Percentiles rank a stretch among this genome's conserved stretches.
Evolutionary conservation across 1,140 invertebrate species (phyloP).

Genomic region (Hycleus phaleratus): DNA sequence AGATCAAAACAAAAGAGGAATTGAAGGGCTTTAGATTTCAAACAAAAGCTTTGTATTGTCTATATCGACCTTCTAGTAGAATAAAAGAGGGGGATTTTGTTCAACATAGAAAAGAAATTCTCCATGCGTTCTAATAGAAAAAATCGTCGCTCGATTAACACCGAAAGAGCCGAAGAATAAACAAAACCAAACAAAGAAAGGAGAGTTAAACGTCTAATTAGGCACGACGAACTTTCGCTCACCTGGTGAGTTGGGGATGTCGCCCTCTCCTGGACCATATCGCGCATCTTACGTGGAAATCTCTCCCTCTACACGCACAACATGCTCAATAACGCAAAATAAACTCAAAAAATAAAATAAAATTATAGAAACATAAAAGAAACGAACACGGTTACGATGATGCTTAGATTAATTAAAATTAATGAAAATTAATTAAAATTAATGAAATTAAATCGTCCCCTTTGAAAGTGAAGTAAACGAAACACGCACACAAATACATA

Average conservation of each 20-base stretch:
- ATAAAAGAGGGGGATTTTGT: too few relatives aligned
- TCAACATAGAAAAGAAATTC: too few relatives aligned
- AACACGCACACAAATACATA: too few relatives aligned
- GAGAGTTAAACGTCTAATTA: conserved; percentile 14
- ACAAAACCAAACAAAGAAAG: conserved; percentile 10
- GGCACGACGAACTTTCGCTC: conserved; percentile 32
- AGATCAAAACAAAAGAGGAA: too few relatives aligned
- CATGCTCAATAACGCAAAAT: conserved; percentile 35
- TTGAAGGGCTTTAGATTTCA: too few relatives aligned
- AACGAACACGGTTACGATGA: too few relatives aligned
- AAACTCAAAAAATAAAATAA: conserved; percentile 31
- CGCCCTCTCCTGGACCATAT: conserved; percentile 50
- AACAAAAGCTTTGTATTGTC: too few relatives aligned
- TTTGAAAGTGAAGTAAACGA: not conserved
- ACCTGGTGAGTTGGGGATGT: conserved; percentile 29
- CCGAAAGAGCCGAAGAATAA: conserved; percentile 1
- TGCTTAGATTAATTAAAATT: not conserved
- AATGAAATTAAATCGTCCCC: not conserved
- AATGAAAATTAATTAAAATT: not conserved
- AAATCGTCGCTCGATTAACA: not conserved
- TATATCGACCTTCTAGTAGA: too few relatives aligned
- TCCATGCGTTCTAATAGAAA: too few relatives aligned
- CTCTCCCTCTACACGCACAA: conserved; percentile 49
- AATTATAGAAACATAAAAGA: conserved; percentile 11
- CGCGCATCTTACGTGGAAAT: conserved; percentile 64